Evolutionary conservation across 2,113 vertebrate species (phyloP).

Genomic region (Tetrax tetrax): DNA sequence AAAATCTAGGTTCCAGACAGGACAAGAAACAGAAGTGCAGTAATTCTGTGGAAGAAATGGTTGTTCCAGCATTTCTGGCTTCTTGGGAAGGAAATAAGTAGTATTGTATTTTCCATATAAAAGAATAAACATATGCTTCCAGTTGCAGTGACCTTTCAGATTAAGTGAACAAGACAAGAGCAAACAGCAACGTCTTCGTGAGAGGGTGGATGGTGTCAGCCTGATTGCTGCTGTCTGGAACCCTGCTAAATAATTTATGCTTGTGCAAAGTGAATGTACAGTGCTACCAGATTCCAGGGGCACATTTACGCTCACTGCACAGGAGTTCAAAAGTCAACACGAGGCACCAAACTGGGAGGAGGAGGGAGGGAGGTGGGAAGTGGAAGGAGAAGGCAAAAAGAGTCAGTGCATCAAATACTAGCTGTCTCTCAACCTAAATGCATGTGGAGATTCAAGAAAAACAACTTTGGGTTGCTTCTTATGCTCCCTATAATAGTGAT

Average conservation of each 20-base stretch:
- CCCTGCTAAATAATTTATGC: conserved; percentile 11
- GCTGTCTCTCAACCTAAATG: background rate
- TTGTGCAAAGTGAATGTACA: background rate
- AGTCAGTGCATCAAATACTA: background rate
- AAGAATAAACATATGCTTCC: background rate
- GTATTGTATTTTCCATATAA: conserved; percentile 4
- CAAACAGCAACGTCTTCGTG: background rate
- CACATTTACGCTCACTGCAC: background rate
- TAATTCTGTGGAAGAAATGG: background rate
- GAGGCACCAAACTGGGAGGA: background rate
- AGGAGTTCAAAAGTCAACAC: background rate
- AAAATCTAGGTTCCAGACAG: background rate
- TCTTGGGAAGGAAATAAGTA: background rate
- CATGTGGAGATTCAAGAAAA: background rate
- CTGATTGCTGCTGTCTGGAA: background rate
- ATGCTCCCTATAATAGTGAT: background rate
- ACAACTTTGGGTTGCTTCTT: background rate
- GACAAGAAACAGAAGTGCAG: background rate
- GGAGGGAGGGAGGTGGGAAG: too few species aligned
- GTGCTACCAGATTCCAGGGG: background rate
- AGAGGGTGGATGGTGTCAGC: background rate
- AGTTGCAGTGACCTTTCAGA: background rate
- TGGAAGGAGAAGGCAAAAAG: background rate
- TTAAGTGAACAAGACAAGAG: background rate
- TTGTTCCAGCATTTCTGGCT: background rate